A percentile compares a stretch with the other conserved stretches of the same genome.
phyloP scores from a whole-genome alignment of 2,797 vertebrate genomes.

The Lepus oiostolus region DNA sequence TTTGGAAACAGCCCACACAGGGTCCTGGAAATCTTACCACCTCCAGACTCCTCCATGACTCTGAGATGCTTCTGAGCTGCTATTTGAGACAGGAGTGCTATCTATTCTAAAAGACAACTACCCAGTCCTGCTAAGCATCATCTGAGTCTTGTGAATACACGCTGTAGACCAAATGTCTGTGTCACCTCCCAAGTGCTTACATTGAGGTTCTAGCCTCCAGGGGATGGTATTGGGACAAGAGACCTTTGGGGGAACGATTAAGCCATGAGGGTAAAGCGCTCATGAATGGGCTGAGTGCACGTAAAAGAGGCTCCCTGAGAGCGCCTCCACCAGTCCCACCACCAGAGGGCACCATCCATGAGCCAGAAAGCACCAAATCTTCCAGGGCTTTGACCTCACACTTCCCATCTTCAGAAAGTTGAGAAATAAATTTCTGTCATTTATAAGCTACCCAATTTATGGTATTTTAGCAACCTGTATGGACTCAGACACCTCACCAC shows the following conservation, averaged over 20 bases:
- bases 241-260: neutral
- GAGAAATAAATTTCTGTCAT: neutral
- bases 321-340: neutral
- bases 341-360: too few species aligned
- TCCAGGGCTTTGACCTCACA: too few species aligned
- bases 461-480: neutral
- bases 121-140: neutral
- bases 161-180: too few species aligned
- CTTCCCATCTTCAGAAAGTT: neutral
- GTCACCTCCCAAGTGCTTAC: neutral
- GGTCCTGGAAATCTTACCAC: neutral
- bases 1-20: constrained; percentile 31
- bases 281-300: neutral
- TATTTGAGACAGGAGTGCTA: neutral
- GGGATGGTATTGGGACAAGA: neutral
- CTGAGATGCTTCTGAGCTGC: neutral
- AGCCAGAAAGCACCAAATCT: too few species aligned
- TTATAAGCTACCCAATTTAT: neutral
- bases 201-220: neutral
- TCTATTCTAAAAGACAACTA: neutral
- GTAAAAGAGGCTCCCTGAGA: neutral
- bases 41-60: neutral
- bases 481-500: neutral
- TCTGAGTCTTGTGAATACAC: neutral
- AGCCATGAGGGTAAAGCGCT: too few species aligned